Conservation (phyloP, 2,113 vertebrate species). For the Stercorarius parasiticus region DNA sequence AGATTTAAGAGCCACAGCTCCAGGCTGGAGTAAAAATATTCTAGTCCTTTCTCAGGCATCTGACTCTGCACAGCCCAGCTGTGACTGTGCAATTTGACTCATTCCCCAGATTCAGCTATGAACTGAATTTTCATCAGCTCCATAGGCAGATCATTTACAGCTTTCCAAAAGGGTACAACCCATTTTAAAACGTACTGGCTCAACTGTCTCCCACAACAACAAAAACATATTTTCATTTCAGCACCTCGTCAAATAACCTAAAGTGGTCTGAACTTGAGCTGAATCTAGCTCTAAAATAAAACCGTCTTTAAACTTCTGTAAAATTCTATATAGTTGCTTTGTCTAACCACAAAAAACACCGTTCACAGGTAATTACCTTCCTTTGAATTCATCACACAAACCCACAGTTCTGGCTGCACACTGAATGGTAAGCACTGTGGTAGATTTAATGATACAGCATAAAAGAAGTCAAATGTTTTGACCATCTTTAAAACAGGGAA, state of each 20-base stretch:
- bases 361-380: background rate
- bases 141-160: background rate
- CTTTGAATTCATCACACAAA: background rate
- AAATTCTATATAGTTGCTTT: background rate
- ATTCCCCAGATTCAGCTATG: background rate
- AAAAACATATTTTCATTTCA: slow-evolving; percentile 43
- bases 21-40: background rate
- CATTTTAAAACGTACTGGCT: background rate
- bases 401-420: background rate
- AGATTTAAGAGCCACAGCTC: background rate
- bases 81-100: background rate
- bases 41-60: background rate
- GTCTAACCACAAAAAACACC: background rate
- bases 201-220: background rate
- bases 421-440: background rate
- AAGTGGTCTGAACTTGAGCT: background rate
- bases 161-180: background rate
- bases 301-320: background rate
- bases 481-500: background rate
- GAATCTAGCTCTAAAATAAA: slow-evolving; percentile 6
- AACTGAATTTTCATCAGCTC: slow-evolving; percentile 20
- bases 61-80: slow-evolving; percentile 14
- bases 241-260: background rate
- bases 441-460: background rate
- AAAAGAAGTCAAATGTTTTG: background rate